These are phyloP conservation scores for Cheirogaleus medius DNA, from an alignment of 2,113 vertebrate genomes.

Conservation along the genomic window DNA sequence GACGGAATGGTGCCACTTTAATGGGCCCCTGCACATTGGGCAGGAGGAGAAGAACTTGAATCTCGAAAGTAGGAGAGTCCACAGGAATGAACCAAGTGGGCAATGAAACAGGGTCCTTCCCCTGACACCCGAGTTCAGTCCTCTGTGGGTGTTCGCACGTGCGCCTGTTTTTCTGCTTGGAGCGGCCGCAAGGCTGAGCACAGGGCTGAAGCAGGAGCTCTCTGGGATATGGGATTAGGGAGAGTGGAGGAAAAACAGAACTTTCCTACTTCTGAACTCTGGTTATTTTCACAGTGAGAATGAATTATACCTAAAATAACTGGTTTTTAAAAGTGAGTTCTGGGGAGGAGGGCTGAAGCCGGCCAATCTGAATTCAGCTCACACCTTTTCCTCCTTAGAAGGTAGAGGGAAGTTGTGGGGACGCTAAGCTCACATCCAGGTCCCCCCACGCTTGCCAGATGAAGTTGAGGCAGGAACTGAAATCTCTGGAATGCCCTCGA, in stretches of 20 bases:
- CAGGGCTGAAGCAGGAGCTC: accelerated
- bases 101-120: background rate
- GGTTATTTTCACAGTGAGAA: background rate
- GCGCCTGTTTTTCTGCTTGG: accelerated
- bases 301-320: background rate
- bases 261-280: accelerated
- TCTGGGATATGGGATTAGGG: accelerated
- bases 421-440: too few species aligned
- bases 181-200: accelerated
- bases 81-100: accelerated
- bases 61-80: accelerated
- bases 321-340: background rate
- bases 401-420: accelerated
- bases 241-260: too few species aligned
- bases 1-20: accelerated
- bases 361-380: background rate
- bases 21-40: accelerated
- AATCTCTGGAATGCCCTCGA: background rate
- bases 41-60: accelerated
- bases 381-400: too few species aligned
- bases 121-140: accelerated
- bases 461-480: background rate
- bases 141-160: accelerated
- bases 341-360: background rate
- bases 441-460: background rate